A percentile compares a stretch with the other conserved stretches of the same genome.
Evolutionary conservation across 2,797 vertebrate genomes (phyloP).

Genomic region (Tinamus major): DNA sequence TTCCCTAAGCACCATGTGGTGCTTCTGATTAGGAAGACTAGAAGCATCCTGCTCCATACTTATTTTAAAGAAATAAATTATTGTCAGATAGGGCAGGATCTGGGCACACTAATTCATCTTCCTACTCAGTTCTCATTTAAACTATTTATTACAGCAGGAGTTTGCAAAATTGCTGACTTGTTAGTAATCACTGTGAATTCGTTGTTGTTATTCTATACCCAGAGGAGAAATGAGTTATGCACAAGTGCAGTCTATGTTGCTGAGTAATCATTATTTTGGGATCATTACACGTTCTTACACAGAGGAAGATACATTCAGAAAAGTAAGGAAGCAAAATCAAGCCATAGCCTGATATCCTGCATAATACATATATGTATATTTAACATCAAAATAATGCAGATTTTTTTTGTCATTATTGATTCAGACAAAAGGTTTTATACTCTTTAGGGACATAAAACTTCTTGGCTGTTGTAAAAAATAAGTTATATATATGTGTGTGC

Average conservation of each 20-base stretch:
- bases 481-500: background rate
- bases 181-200: background rate
- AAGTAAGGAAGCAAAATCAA: background rate
- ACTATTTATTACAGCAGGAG: background rate
- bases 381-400: background rate
- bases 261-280: background rate
- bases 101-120: background rate
- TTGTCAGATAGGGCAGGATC: background rate
- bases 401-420: background rate
- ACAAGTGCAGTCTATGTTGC: background rate
- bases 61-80: background rate
- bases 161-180: background rate
- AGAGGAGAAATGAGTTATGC: background rate
- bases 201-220: background rate
- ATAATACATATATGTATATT: background rate
- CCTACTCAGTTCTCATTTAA: background rate
- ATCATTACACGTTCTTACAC: background rate
- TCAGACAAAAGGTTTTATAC: background rate
- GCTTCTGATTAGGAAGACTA: background rate
- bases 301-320: background rate
- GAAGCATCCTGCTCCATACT: background rate
- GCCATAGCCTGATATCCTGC: background rate
- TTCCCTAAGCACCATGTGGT: background rate
- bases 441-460: background rate
- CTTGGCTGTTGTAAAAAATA: background rate